A percentile compares a stretch with the other conserved stretches of the same genome.
Conservation (phyloP, 2,113 vertebrate genomes). For the Oceanodroma tethys region DNA sequence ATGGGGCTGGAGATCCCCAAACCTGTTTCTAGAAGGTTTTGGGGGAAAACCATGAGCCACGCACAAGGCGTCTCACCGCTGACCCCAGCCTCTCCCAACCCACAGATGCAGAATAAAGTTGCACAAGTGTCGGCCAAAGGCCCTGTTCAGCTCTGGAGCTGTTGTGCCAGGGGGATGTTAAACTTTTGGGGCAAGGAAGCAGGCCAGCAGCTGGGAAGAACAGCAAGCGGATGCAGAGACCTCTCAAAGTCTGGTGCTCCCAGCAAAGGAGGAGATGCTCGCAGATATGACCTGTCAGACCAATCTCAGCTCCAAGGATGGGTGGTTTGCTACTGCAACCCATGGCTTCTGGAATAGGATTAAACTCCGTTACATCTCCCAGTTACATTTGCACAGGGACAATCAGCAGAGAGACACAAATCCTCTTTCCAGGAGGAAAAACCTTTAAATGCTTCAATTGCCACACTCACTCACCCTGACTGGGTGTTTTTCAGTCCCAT, state of each 20-base stretch:
- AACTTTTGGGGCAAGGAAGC: neutral
- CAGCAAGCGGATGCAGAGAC: neutral
- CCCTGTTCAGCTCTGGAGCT: neutral
- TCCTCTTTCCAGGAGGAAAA: neutral
- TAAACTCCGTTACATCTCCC: neutral
- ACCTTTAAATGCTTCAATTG: neutral
- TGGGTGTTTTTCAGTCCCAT: neutral
- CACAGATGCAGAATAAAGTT: neutral
- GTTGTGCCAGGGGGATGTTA: fast-evolving
- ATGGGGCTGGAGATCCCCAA: neutral
- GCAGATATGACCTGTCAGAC: fast-evolving
- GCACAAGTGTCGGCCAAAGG: neutral
- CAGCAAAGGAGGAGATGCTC: neutral
- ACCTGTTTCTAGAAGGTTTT: neutral
- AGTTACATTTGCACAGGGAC: neutral
- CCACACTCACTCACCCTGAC: neutral
- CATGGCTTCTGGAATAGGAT: neutral
- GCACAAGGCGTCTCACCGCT: neutral
- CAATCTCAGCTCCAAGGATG: neutral
- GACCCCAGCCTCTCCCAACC: neutral
- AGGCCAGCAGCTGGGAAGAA: neutral
- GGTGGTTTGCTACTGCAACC: neutral
- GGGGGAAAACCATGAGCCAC: fast-evolving
- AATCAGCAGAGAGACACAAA: neutral
- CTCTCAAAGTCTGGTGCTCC: neutral